phyloP scores from a whole-genome alignment of 2,888 invertebrate species.

The Oscheius sp. region DNA sequence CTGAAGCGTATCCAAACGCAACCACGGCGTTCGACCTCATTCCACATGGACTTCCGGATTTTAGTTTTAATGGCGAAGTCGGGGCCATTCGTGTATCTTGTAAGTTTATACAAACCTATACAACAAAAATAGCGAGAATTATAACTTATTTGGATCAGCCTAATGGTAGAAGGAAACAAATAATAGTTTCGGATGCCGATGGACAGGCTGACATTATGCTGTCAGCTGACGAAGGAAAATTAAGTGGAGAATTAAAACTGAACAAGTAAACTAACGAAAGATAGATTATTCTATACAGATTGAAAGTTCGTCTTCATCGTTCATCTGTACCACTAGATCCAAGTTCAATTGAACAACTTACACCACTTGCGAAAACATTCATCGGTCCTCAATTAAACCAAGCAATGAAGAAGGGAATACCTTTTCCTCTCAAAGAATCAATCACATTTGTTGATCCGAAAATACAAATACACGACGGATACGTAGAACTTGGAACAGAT shows the following conservation, averaged over 20 bases:
- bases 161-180: constrained; percentile 33
- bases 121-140: constrained; percentile 68
- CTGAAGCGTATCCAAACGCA: constrained; percentile 59
- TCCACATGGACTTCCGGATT: constrained; percentile 66
- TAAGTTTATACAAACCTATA: too few species aligned
- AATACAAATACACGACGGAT: constrained; percentile 60
- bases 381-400: constrained; percentile 61
- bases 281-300: constrained; percentile 36
- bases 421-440: constrained; percentile 65
- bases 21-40: constrained; percentile 64
- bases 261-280: too few species aligned
- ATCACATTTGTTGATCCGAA: constrained; percentile 60
- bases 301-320: constrained; percentile 62
- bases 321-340: constrained; percentile 59
- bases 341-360: constrained; percentile 58
- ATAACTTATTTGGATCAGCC: constrained; percentile 59
- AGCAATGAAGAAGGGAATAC: constrained; percentile 63
- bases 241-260: constrained; percentile 62
- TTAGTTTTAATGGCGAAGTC: constrained; percentile 59
- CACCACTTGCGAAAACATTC: constrained; percentile 67
- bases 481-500: constrained; percentile 62
- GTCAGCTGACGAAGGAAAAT: constrained; percentile 48
- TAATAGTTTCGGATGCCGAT: constrained; percentile 66
- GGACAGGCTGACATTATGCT: constrained; percentile 64
- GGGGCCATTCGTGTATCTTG: constrained; percentile 61